Evolutionary conservation across 2,113 vertebrate species (phyloP).

Genomic region (Callopanchax toddi): DNA sequence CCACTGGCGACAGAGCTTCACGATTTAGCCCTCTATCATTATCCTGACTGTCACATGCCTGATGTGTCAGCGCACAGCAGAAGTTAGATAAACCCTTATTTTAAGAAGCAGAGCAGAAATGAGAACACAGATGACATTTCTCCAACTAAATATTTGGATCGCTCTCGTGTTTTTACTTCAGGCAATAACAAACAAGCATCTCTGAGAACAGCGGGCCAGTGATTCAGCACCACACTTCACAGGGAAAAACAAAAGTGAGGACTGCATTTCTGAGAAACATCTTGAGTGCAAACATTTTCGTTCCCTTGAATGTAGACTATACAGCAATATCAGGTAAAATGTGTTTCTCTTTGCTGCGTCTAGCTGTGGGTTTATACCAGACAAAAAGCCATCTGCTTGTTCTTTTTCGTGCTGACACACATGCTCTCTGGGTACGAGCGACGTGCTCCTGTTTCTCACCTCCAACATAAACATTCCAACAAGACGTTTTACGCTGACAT

Average conservation of each 20-base stretch:
- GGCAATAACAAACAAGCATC: slow-evolving; percentile 33
- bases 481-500: slow-evolving; percentile 6
- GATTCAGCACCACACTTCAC: slow-evolving; percentile 21
- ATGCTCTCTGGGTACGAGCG: background rate
- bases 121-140: slow-evolving; percentile 43
- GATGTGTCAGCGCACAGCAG: slow-evolving; percentile 45
- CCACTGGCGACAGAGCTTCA: slow-evolving; percentile 17
- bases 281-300: background rate
- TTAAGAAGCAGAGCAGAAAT: slow-evolving; percentile 38
- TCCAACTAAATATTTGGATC: slow-evolving; percentile 37
- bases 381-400: slow-evolving; percentile 4
- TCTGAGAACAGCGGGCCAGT: slow-evolving; percentile 23
- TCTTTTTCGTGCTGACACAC: background rate
- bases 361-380: background rate
- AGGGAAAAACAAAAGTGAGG: slow-evolving; percentile 8
- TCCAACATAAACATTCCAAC: background rate
- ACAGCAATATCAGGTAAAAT: slow-evolving; percentile 4
- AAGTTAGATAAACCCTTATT: slow-evolving; percentile 28
- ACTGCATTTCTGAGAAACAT: slow-evolving; percentile 7
- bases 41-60: slow-evolving; percentile 33
- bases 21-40: slow-evolving; percentile 28
- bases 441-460: background rate
- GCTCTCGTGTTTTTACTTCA: slow-evolving; percentile 44
- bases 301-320: background rate
- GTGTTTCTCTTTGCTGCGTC: background rate